Conservation (phyloP, 2,888 invertebrate species). For the Harmothoe impar region DNA sequence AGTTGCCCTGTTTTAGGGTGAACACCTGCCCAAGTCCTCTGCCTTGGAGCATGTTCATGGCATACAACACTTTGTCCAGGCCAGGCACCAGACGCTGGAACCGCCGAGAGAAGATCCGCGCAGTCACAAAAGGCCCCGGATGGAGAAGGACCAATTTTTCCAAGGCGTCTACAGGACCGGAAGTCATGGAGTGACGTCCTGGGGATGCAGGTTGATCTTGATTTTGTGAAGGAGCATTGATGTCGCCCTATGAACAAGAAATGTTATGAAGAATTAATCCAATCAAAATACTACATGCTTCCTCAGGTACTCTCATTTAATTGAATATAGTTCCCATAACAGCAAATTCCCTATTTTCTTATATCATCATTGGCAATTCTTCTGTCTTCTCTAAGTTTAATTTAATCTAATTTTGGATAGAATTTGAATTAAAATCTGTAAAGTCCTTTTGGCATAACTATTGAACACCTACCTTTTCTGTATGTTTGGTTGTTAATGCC, state of each 20-base stretch:
- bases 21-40: slow-evolving; percentile 60
- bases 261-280: neutral
- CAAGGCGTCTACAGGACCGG: slow-evolving; percentile 55
- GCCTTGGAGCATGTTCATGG: slow-evolving; percentile 63
- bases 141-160: slow-evolving; percentile 64
- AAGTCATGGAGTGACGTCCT: neutral
- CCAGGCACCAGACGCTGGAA: slow-evolving; percentile 58
- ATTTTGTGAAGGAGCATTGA: neutral
- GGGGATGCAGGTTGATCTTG: neutral
- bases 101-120: slow-evolving; percentile 59
- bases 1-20: slow-evolving; percentile 49
- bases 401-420: too few species aligned
- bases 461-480: neutral
- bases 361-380: too few species aligned
- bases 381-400: too few species aligned
- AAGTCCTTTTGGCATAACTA: too few species aligned
- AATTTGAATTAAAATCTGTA: too few species aligned
- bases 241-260: neutral
- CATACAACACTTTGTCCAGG: slow-evolving; percentile 46
- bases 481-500: neutral
- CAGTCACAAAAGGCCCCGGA: slow-evolving; percentile 65
- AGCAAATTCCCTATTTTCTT: too few species aligned
- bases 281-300: neutral
- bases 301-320: too few species aligned
- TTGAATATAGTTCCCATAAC: too few species aligned